Evolutionary conservation across 2,888 invertebrate genomes (phyloP).

Genomic region (Coelinius sp.): DNA sequence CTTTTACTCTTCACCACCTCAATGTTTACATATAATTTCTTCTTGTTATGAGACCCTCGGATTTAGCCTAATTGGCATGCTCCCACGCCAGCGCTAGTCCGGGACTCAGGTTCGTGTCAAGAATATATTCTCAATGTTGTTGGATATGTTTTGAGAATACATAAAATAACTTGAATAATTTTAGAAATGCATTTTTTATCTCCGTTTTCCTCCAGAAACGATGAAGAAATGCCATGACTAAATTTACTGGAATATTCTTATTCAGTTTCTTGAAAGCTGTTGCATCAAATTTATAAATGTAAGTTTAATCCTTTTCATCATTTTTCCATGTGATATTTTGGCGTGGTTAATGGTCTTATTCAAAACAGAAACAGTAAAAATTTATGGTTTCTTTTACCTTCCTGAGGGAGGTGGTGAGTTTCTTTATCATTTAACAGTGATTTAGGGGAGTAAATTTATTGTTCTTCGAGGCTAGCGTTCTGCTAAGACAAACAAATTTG

Average conservation of each 20-base stretch:
- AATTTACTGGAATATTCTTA: background rate
- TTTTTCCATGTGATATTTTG: too few species aligned
- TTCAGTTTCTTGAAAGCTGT: background rate
- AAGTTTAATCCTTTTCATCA: too few species aligned
- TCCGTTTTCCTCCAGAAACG: background rate
- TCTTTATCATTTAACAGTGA: too few species aligned
- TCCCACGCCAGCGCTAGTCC: slow-evolving; percentile 31
- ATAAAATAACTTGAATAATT: background rate
- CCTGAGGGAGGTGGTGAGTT: too few species aligned
- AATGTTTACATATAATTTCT: background rate
- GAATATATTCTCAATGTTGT: slow-evolving; percentile 33
- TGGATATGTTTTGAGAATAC: background rate
- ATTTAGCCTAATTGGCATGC: slow-evolving; percentile 43
- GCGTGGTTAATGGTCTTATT: too few species aligned
- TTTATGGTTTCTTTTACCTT: too few species aligned
- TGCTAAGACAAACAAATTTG: too few species aligned
- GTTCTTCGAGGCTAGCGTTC: too few species aligned
- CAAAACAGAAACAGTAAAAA: too few species aligned
- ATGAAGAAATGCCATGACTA: background rate
- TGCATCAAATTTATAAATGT: too few species aligned
- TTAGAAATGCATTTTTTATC: background rate
- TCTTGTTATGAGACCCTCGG: background rate
- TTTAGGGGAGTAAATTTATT: too few species aligned
- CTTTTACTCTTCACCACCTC: background rate
- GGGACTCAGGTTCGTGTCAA: slow-evolving; percentile 31